These are phyloP conservation scores for Gulo gulo DNA, from an alignment of 2,113 vertebrate genomes.

Conservation along the genomic window DNA sequence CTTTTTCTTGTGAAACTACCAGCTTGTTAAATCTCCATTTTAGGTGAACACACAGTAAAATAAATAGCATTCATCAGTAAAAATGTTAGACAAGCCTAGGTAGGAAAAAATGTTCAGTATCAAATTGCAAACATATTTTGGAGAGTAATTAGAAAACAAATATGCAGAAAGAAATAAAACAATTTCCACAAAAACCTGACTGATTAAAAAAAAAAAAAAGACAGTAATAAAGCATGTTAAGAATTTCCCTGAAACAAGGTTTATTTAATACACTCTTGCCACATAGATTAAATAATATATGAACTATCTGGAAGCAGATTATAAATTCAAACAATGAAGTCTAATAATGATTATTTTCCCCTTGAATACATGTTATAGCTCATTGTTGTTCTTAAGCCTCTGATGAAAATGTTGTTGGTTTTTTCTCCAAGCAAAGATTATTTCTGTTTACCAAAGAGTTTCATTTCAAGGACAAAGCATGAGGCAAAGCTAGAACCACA, in stretches of 20 bases:
- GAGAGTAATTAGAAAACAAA: slow-evolving; percentile 19
- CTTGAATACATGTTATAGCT: not conserved
- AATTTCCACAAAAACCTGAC: not conserved
- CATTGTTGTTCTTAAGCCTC: not conserved
- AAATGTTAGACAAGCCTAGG: not conserved
- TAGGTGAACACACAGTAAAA: not conserved
- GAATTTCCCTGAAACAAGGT: not conserved
- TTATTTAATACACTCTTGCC: not conserved
- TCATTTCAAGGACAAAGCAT: not conserved
- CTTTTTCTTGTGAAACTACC: not conserved
- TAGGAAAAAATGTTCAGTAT: not conserved
- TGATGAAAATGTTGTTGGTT: not conserved
- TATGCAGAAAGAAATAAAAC: not conserved
- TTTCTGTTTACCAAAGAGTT: not conserved
- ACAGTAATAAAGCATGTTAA: not conserved
- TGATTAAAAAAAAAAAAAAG: not conserved
- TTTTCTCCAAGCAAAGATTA: not conserved
- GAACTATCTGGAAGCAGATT: not conserved
- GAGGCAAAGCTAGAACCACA: not conserved
- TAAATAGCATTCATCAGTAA: not conserved
- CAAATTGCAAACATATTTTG: not conserved
- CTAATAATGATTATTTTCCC: not conserved
- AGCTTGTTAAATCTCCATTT: not conserved
- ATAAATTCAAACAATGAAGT: not conserved
- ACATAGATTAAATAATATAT: not conserved